Evolutionary conservation across 23 tunicate species (phyloP), one percentile per base, ranked within the genome.

Genomic region (Botrylloides violaceus): DNA sequence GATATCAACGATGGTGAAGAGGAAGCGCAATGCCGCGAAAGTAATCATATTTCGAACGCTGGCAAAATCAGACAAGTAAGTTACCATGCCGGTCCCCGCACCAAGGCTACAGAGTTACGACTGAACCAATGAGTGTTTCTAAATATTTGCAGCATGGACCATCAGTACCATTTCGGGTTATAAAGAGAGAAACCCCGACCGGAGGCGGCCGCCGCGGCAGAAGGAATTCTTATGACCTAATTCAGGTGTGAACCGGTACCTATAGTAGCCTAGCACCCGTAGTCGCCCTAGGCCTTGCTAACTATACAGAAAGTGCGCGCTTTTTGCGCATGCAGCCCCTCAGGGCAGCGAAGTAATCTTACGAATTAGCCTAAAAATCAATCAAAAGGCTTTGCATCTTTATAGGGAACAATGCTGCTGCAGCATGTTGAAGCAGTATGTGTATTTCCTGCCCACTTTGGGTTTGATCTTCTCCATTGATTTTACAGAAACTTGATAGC

Each of bases 151-250:
- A 43, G 53, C 78, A 70, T 27, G 50, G 57, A 18, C 30, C 84
- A 2, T 49, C 68, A 25, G 34, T 81, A 2, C 93, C 93, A 7
- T 85, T 85, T 74, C 84, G 84, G n/a, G 80, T 74, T 2, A 66
- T 85, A 57, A 60, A 66, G 30, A 37, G 77, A 43, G 78, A 66
- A 19, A 60, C 34, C 23, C 65, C 73, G 59, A 38, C 76, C 43
- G 76, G 61, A 2, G 64, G 82, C 2, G 43, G 82, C 23, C 48
- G 57, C 22, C 32, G 70, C 1, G 92, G 79, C 5, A 35, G 93
- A 15, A 62, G 84, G 20, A 83, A 85, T 74, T 85, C 93, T 15
- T 62, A 77, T 38, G 93, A 85, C 66, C 43, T 85, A 49, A 15
- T 64, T 21, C 84, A 84, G 76, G 92, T 84, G 29, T 26, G 28